A percentile compares a stretch with the other conserved stretches of the same genome.
Evolutionary conservation across 23 tunicate species (phyloP).

Genomic region (Ascidia mentula): DNA sequence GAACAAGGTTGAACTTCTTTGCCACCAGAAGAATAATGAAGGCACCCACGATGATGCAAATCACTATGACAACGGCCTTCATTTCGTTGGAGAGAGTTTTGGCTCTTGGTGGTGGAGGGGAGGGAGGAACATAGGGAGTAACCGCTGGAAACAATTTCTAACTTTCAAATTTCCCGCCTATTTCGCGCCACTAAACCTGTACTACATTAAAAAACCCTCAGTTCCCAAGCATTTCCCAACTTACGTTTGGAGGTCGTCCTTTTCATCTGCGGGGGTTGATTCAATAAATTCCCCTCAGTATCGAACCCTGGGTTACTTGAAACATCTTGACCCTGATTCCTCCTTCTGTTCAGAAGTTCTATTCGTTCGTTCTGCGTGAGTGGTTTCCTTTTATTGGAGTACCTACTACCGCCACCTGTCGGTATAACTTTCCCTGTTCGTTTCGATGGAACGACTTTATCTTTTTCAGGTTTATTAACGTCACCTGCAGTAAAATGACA

Average conservation of each 20-base stretch:
- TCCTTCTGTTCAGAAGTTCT: neutral
- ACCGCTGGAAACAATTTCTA: neutral
- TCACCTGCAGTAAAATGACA: too few species aligned
- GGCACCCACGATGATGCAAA: neutral
- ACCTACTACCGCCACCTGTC: too few species aligned
- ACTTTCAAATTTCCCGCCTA: neutral
- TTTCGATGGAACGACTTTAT: too few species aligned
- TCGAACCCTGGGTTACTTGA: neutral
- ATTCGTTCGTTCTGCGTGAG: conserved; percentile 7
- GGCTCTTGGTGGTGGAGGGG: neutral
- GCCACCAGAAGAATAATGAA: neutral
- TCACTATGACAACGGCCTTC: neutral
- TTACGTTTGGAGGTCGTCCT: neutral
- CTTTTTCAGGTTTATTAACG: too few species aligned
- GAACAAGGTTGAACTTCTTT: neutral
- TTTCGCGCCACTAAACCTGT: neutral
- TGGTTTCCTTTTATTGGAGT: neutral
- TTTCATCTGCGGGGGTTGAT: neutral
- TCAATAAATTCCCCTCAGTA: neutral
- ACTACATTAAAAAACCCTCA: neutral
- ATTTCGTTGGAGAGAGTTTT: neutral
- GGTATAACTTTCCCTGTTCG: too few species aligned
- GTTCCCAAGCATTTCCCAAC: neutral
- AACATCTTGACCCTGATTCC: conserved; percentile 2
- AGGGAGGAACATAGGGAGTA: neutral